Evolutionary conservation across 2,113 vertebrate genomes (phyloP).

Genomic region (Semicossyphus pulcher): DNA sequence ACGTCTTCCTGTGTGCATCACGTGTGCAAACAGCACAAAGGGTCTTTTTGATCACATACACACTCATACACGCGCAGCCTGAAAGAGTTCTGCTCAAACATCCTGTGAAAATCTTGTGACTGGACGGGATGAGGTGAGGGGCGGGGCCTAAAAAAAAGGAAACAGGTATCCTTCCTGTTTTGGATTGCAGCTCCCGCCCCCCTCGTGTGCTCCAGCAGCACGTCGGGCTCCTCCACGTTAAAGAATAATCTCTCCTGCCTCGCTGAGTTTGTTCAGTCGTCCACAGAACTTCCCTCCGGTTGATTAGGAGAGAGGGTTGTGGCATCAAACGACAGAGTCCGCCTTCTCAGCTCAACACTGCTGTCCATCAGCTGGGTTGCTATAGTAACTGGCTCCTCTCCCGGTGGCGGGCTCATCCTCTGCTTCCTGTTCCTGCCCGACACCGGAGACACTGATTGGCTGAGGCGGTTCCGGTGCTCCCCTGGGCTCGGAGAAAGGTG

Average conservation of each 20-base stretch:
- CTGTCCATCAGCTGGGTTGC: conserved; percentile 79
- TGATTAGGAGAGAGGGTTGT: conserved; percentile 86
- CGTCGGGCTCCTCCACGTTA: conserved; percentile 69
- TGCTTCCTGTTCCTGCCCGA: conserved; percentile 87
- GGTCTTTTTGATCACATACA: conserved; percentile 49
- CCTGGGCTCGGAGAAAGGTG: conserved; percentile 69
- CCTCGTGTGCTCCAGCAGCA: conserved; percentile 68
- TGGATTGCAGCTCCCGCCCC: conserved; percentile 31
- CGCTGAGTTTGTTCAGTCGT: conserved; percentile 54
- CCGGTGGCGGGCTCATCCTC: conserved; percentile 92
- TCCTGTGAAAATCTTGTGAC: conserved; percentile 45
- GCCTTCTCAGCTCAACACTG: conserved; percentile 85
- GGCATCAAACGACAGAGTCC: conserved; percentile 92
- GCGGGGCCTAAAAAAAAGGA: conserved; percentile 38
- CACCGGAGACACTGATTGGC: conserved; percentile 78
- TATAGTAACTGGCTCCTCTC: conserved; percentile 76
- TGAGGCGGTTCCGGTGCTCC: conserved; percentile 71
- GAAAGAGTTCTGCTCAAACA: conserved; percentile 44
- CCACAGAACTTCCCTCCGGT: conserved; percentile 78
- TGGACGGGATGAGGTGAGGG: conserved; percentile 28
- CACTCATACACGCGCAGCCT: conserved; percentile 39
- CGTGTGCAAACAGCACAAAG: conserved; percentile 59
- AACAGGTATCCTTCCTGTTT: conserved; percentile 28
- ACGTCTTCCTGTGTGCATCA: conserved; percentile 63
- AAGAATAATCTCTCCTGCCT: conserved; percentile 70